A percentile compares a stretch with the other conserved stretches of the same genome.
Conservation (phyloP, 2,888 invertebrate genomes). For the Myopa testacea region DNA sequence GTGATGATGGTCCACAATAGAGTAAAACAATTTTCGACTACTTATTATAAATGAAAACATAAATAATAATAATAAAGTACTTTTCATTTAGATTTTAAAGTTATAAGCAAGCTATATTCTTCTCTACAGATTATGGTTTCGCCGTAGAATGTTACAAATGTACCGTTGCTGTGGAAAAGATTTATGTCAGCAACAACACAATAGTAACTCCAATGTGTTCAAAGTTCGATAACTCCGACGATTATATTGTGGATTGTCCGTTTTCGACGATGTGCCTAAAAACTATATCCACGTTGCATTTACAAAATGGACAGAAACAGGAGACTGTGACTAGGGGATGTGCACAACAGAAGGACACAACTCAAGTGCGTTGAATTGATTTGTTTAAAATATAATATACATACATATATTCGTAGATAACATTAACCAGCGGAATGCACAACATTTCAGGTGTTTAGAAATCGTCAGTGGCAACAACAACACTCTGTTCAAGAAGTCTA, state of each 20-base stretch:
- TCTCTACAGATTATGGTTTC: slow-evolving; percentile 53
- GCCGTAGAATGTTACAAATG: slow-evolving; percentile 82
- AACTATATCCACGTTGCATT: slow-evolving; percentile 75
- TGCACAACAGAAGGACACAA: slow-evolving; percentile 78
- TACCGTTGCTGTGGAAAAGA: slow-evolving; percentile 72
- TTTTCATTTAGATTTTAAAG: not conserved
- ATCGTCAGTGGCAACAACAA: slow-evolving; percentile 75
- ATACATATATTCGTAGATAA: not conserved
- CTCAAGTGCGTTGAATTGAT: slow-evolving; percentile 57
- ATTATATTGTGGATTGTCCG: slow-evolving; percentile 80
- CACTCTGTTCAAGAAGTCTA: slow-evolving; percentile 79
- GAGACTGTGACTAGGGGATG: slow-evolving; percentile 74
- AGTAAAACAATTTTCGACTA: no score
- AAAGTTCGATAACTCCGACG: slow-evolving; percentile 79
- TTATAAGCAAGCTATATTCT: not conserved
- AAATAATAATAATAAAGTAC: not conserved
- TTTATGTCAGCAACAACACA: slow-evolving; percentile 68
- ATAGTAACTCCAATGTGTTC: slow-evolving; percentile 78
- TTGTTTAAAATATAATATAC: not conserved
- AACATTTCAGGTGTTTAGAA: slow-evolving; percentile 48
- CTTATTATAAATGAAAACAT: no score
- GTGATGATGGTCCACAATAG: no score
- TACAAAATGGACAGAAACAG: slow-evolving; percentile 72
- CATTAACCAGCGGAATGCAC: not conserved
- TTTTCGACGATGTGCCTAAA: slow-evolving; percentile 88